Base-by-base conservation (phyloP, 2,888 invertebrate species). In the Tenthredo amoena region DNA sequence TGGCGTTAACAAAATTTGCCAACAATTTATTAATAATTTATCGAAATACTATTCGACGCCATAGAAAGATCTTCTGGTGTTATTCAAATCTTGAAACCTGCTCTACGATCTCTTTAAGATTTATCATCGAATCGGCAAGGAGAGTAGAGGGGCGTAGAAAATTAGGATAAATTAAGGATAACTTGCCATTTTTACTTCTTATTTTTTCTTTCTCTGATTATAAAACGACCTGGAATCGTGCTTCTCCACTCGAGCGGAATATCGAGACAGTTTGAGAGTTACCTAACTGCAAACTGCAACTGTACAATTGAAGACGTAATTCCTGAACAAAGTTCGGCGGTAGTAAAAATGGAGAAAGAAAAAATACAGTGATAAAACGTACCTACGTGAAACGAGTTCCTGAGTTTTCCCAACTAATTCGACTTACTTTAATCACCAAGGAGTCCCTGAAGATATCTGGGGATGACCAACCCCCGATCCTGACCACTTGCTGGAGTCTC, bases 281-380 rank as follows among this genome's bases (percentile, higher is more conserved):
- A 68, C 34, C 31, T 68, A 34, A 34, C 26, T 34, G 6, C 34
- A 18, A 34, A 68, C 68, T 34, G 68, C 68, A 34, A 34, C 68
- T 68, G 34, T 68, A 68, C 31, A 26, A 68, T 34, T 34, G 12
- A 18, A 68, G 34, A 34, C 12, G 26, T 68, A 15, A 68, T 68
- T 34, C 34, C 68, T 34, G 31, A 31, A 68, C 68, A 34, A 68
- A 68, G 34, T 68, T 68, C 34, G 15, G 34, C 18, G 18, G 34
- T 3, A 34, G 21, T 68, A 55, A 55, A 55, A 55, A n/a, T 7
- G 55, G 34, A 68, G 18, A 68, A 68, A 34, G 31, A 21, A 26
- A 62, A 55, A 62, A 62, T 62, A 62, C 62, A 21, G 62, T 62
- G 21, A 62, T 62, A 62, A 62, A 62, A 62, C 62, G 26, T n/a